Conservation (phyloP, 2,797 vertebrate genomes). For the Enteromius thamalakanensis region DNA sequence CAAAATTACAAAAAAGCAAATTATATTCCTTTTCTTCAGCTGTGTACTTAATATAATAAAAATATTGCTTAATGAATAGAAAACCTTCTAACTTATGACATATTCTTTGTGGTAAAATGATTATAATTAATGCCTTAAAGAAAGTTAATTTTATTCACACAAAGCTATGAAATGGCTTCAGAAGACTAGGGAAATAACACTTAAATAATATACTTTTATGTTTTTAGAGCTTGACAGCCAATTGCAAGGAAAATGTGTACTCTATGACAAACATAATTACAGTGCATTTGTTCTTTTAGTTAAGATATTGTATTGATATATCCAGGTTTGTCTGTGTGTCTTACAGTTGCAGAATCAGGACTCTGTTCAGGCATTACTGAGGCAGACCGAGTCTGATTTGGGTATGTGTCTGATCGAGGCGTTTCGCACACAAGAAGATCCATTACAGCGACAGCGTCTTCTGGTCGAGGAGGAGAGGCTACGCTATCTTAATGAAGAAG, state of each 20-base stretch:
- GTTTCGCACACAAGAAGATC: conserved; percentile 92
- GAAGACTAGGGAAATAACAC: background rate
- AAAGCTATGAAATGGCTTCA: background rate
- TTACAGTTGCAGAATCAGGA: conserved; percentile 93
- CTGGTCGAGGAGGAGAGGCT: conserved; percentile 96
- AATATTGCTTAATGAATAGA: background rate
- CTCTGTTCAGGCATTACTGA: conserved; percentile 85
- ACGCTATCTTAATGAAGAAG: conserved; percentile 95
- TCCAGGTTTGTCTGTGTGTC: background rate
- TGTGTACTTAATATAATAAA: background rate
- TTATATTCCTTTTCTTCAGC: conserved; percentile 65
- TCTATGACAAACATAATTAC: background rate
- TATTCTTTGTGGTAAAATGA: background rate
- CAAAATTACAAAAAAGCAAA: conserved; percentile 67
- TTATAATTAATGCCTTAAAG: background rate
- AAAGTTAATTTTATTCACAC: background rate
- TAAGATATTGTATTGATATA: background rate
- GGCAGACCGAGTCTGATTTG: conserved; percentile 90
- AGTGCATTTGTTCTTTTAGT: background rate
- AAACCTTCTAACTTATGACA: background rate
- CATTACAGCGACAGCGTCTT: conserved; percentile 93
- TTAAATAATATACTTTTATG: background rate
- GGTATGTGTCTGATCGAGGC: conserved; percentile 92
- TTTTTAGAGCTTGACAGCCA: background rate
- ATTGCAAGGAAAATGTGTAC: background rate